A percentile compares a stretch with the other conserved stretches of the same genome.
Evolutionary conservation across 2,888 invertebrate species (phyloP).

Genomic region (Callinectes sapidus): DNA sequence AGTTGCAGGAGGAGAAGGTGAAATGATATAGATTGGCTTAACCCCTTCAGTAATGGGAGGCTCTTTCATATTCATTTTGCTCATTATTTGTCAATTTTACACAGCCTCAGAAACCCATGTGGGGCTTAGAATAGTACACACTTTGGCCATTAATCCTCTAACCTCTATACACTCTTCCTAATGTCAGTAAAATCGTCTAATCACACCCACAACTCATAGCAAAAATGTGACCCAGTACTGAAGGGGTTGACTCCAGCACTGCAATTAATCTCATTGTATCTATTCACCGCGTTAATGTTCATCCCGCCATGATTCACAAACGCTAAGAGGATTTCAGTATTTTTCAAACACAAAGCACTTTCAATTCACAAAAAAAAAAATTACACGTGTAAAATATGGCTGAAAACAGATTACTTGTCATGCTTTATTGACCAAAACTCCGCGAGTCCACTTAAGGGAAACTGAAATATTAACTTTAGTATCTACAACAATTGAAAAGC

Average conservation of each 20-base stretch:
- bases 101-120: no score
- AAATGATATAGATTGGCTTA: neutral
- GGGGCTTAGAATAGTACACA: no score
- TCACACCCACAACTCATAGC: no score
- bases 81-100: no score
- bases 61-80: no score
- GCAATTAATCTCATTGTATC: neutral
- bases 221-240: no score
- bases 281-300: neutral
- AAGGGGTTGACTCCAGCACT: neutral
- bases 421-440: neutral
- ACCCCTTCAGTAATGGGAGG: no score
- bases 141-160: no score
- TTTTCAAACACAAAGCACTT: neutral
- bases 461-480: neutral
- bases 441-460: neutral
- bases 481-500: neutral
- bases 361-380: no score
- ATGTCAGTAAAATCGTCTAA: no score
- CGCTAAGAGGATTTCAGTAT: neutral
- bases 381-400: neutral
- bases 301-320: neutral
- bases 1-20: neutral
- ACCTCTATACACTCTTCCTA: no score
- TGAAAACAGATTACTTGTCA: neutral